These are phyloP conservation scores for Coregonus sp. DNA, from an alignment of 2,797 vertebrate genomes.

Conservation along the genomic window DNA sequence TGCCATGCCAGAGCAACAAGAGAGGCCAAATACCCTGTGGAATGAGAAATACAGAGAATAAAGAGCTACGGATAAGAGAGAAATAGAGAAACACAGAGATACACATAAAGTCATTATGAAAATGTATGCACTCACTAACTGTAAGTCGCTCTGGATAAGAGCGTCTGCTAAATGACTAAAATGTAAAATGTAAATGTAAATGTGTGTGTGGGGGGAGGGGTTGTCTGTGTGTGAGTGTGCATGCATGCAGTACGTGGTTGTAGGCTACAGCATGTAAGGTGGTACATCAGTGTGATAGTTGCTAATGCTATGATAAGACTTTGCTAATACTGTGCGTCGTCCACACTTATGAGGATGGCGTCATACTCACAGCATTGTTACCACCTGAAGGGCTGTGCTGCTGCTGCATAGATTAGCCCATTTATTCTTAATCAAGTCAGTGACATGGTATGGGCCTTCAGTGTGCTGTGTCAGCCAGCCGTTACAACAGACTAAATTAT, in stretches of 20 bases:
- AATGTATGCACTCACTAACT: too few relatives aligned
- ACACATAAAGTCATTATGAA: too few relatives aligned
- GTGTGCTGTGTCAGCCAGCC: neutral
- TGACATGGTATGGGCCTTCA: neutral
- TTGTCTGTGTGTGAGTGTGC: neutral
- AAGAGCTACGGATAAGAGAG: neutral
- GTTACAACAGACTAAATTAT: neutral
- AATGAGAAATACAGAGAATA: neutral
- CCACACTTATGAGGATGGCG: neutral
- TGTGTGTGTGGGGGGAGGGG: neutral
- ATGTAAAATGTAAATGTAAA: too few relatives aligned
- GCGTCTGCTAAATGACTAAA: too few relatives aligned
- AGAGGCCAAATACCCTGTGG: constrained; percentile 36
- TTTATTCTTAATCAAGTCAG: neutral
- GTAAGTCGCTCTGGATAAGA: too few relatives aligned
- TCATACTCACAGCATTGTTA: neutral
- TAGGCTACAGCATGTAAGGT: neutral
- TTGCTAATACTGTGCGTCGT: neutral
- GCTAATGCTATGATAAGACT: neutral
- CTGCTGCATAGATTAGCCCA: neutral
- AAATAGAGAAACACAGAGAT: neutral
- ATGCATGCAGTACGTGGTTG: neutral
- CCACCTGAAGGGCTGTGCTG: neutral
- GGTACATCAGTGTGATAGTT: neutral
- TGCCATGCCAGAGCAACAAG: constrained; percentile 59